Evolutionary conservation across 2,113 vertebrate genomes (phyloP), one percentile per base, ranked within the genome.

Genomic region (Etia nguti): DNA sequence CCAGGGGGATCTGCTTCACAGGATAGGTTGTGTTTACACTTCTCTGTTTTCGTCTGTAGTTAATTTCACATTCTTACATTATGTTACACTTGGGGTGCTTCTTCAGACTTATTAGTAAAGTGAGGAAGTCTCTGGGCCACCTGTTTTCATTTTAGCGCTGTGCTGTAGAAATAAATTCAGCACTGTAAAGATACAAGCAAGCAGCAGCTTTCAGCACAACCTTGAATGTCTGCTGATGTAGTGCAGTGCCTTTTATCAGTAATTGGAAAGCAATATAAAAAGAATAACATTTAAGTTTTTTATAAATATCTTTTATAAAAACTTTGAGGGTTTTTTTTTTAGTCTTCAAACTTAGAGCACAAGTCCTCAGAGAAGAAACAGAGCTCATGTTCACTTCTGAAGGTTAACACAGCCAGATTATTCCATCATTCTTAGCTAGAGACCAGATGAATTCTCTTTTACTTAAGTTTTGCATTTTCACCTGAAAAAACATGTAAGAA

Each of bases 1-100:
- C 86, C 20, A 6, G 20, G 20, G 85, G 84, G 81, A 89, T 65
- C 55, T 62, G 22, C 68, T 41, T 22, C 65, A 16, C 57, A 80
- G 52, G 75, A 79, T 36, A 48, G 62, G 10, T 24, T 38, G 20
- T 54, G 29, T 79, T 85, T 77, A 36, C 77, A 38, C 31, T 52
- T 52, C 24, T 34, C 9, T 81, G 41, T 79, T 55, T 70, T 41
- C 55, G 29, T 60, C 24, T 48, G 22, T 18, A 50, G 31, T 52
- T 80, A 57, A 57, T 80, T 56, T 55, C 79, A 57, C 6, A 80
- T 80, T 52, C 20, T 50, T 77, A 13, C 73, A 52, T 77, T 77
- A 77, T 52, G 73, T n/a, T 77, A n/a, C 73, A n/a, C 73, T 77
- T 6, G 3, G 26, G 73, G 46, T 77, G 73, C 18, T 77, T 77